These are phyloP conservation scores for Scomberomorus guttatus DNA, from an alignment of 2,797 vertebrate genomes.

Conservation along the genomic window DNA sequence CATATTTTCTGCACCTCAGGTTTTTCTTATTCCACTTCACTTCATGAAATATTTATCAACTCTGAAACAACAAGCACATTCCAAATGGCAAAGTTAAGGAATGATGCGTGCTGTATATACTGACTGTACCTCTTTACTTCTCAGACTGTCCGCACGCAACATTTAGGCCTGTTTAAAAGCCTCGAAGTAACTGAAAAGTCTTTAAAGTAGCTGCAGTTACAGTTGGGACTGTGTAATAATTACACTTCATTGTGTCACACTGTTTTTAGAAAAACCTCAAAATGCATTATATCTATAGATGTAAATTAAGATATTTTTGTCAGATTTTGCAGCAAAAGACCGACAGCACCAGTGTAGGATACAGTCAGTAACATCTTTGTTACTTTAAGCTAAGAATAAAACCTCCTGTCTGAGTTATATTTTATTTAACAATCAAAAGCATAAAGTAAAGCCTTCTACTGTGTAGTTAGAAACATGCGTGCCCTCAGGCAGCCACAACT, in stretches of 20 bases:
- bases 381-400: conserved; percentile 34
- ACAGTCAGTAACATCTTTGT: conserved; percentile 25
- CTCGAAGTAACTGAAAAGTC: not conserved
- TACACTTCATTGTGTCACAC: not conserved
- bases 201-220: conserved; percentile 2
- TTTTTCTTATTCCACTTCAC: conserved; percentile 11
- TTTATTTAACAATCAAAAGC: conserved; percentile 47
- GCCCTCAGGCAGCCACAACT: conserved; percentile 18
- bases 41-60: conserved; percentile 56
- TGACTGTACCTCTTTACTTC: no score
- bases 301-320: not conserved
- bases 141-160: conserved; percentile 24
- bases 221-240: not conserved
- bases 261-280: no score
- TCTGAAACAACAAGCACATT: conserved; percentile 38
- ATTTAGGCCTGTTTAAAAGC: conserved; percentile 20
- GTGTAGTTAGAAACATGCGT: conserved; percentile 21
- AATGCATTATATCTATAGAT: not conserved
- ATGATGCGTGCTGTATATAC: not conserved
- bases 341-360: not conserved
- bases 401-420: conserved; percentile 35
- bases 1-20: conserved; percentile 19
- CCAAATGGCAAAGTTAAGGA: conserved; percentile 12
- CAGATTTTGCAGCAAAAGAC: conserved; percentile 8
- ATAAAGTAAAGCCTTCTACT: conserved; percentile 25